Evolutionary conservation across 2,888 invertebrate species (phyloP), one percentile per base, ranked within the genome.

Genomic region (Listrodromus nycthemerus): DNA sequence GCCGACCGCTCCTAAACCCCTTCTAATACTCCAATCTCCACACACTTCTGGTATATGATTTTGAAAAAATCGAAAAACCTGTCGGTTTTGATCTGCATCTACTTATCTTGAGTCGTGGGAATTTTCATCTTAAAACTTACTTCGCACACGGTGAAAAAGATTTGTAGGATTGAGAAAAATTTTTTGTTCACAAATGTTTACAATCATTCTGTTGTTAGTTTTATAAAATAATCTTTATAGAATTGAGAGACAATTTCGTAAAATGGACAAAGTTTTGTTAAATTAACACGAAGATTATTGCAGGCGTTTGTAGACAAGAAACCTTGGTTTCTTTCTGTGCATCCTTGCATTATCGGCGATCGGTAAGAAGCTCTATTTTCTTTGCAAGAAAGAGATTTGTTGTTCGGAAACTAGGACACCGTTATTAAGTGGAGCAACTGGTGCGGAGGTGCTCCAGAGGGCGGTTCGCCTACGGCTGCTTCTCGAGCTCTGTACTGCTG

Each of bases 391-490:
- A 30, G 16, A 16, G 24, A 27, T 61, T 61, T 61, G 13, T 13
- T 3, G 6, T 6, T 61, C 55, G 21, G 10, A 2, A 33, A 37
- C 13, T 67, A 1, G 19, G 19, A n/a, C 30, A 27, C 50, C 30
- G 30, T 69, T 52, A 30, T 19, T 50, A n/a, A 67, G 48, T 50
- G 30, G 10, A 13, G 16, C 33, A 50, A 65, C 65, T 65, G 37
- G 30, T 33, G 69, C 8, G 48, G 27, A 8, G 63, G 74, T 7
- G 19, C 21, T 48, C 33, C 48, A 63, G 61, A 48, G 61, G 63
- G 74, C 63, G 21, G 63, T 63, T 63, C 21, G 74, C 48, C 48
- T 13, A 24, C 30, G 63, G 33, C 41, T n/a, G 13, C 19, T 65
- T 16, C 33, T 19, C n/a, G 16, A 8, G 65, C 19, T 16, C 16